Evolutionary conservation across 2,113 vertebrate genomes (phyloP).

Genomic region (Noturus placidus): DNA sequence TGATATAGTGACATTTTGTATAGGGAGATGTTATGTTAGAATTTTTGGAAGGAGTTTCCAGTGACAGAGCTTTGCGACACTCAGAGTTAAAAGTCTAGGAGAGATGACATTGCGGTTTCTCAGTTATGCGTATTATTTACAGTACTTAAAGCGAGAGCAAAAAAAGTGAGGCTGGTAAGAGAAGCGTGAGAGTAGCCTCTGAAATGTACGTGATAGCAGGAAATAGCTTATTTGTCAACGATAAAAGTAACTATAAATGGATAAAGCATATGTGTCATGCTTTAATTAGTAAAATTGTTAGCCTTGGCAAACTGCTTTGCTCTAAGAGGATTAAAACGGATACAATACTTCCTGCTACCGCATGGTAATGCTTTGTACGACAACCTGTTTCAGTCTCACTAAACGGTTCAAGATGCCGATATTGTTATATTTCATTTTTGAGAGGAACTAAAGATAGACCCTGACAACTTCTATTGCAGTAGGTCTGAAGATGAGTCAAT

Average conservation of each 20-base stretch:
- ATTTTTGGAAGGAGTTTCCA: background rate
- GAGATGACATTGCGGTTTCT: background rate
- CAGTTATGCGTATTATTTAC: background rate
- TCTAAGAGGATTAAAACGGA: background rate
- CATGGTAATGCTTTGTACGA: background rate
- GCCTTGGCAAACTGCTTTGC: background rate
- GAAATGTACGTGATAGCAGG: background rate
- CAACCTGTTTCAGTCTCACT: background rate
- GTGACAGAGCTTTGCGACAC: background rate
- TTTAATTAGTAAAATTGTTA: background rate
- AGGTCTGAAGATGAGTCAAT: constrained; percentile 31
- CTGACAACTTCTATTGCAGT: constrained; percentile 5
- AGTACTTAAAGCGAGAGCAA: background rate
- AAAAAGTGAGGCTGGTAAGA: background rate
- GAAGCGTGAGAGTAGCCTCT: background rate
- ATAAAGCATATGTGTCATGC: background rate
- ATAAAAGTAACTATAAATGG: background rate
- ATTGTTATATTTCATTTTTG: background rate
- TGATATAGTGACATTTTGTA: background rate
- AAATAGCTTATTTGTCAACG: background rate
- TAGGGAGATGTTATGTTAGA: background rate
- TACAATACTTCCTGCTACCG: background rate
- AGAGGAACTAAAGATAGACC: background rate
- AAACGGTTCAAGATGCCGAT: background rate
- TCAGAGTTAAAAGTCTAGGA: background rate